phyloP scores from a whole-genome alignment of 2,888 invertebrate species.

The Cataglyphis rosenhaueri region DNA sequence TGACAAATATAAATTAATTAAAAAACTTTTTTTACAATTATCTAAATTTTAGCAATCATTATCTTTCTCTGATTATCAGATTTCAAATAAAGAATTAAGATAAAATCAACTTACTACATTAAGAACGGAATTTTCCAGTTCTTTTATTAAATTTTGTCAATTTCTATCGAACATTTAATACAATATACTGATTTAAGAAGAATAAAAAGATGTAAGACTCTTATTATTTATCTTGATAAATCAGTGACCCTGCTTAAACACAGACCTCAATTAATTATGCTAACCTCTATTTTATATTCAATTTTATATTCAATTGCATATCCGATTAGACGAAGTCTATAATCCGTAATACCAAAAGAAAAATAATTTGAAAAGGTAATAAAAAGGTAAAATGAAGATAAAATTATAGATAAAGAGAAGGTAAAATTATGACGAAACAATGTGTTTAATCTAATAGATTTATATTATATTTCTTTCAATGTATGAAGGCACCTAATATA shows the following conservation, averaged over 20 bases:
- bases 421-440: not conserved
- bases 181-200: not conserved
- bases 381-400: not conserved
- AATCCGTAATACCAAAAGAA: not conserved
- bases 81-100: not conserved
- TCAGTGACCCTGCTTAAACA: not conserved
- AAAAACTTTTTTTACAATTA: not conserved
- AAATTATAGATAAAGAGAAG: too few species aligned
- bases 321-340: not conserved
- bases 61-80: too few species aligned
- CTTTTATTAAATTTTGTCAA: not conserved
- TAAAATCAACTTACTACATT: not conserved
- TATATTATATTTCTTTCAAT: constrained; percentile 26
- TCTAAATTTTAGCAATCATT: not conserved
- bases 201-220: not conserved
- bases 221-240: not conserved
- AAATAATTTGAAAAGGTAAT: not conserved
- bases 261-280: constrained; percentile 2
- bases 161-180: not conserved
- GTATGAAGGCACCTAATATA: constrained; percentile 34
- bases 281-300: not conserved
- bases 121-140: not conserved
- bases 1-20: not conserved
- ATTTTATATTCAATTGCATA: not conserved
- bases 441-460: constrained; percentile 10